Percentiles rank a stretch among this genome's conserved stretches.
Conservation (phyloP, 64 coral and sea anemone species). For the Platygyra sinensis region DNA sequence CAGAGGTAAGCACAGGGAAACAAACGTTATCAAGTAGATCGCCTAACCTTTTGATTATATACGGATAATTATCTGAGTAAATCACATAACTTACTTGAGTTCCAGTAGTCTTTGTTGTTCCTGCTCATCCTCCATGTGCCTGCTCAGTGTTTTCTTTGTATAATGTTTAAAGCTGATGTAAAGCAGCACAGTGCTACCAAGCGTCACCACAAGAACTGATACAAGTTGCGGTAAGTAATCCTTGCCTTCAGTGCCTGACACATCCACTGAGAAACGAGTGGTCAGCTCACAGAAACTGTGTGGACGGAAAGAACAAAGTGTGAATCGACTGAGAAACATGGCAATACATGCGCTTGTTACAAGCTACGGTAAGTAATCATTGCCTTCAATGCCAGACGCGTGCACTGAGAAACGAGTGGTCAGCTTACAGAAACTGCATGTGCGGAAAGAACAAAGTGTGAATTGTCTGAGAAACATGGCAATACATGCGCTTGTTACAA, state of each 20-base stretch:
- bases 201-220: slow-evolving; percentile 44
- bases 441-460: background rate
- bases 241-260: slow-evolving; percentile 17
- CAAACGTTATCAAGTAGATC: no score
- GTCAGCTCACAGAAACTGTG: slow-evolving; percentile 82
- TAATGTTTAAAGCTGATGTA: slow-evolving; percentile 66
- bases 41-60: no score
- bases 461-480: background rate
- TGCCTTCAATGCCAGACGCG: slow-evolving; percentile 21
- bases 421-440: slow-evolving; percentile 78
- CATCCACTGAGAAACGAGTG: slow-evolving; percentile 66
- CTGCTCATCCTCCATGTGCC: slow-evolving; percentile 64
- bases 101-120: slow-evolving; percentile 75
- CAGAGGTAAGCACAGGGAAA: no score
- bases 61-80: no score
- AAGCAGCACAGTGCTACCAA: slow-evolving; percentile 55
- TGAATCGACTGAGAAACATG: background rate
- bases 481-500: background rate
- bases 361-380: slow-evolving; percentile 49
- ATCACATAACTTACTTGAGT: slow-evolving; percentile 55
- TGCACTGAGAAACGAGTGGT: slow-evolving; percentile 65
- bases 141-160: slow-evolving; percentile 65
- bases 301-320: background rate
- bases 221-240: slow-evolving; percentile 56
- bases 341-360: background rate